Evolutionary conservation across 2,113 vertebrate species (phyloP), one percentile per base, ranked within the genome.

Genomic region (Heterochromis multidens): DNA sequence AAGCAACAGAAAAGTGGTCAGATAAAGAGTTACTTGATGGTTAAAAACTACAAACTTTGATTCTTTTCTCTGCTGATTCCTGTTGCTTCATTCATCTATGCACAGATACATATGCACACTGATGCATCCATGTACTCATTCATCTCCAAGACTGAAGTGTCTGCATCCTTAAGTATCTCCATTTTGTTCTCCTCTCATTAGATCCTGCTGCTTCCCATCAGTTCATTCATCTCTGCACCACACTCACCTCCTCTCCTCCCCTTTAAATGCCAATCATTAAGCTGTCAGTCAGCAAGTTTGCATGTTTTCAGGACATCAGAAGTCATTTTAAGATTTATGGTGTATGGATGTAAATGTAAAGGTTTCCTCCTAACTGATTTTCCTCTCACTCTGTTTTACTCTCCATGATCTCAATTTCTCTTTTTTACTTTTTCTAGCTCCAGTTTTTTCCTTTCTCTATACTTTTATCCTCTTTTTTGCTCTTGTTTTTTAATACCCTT

Each of bases 211-310:
- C 80, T 89, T 62, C 37, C 37, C 83, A 82, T 90, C 84, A 67
- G 92, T 88, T 85, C 81, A 82, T 87, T 87, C 67, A n/a, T 88
- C 77, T 79, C 78, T 62, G 49, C 16, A 52, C 60, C 81, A 58
- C 72, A n/a, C 62, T 59, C 82, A 29, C 82, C 77, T n/a, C 74
- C 29, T 40, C 58, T 56, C 80, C 84, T 88, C 63, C 82, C 25
- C 70, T 80, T 78, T 90, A 93, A 93, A 83, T 93, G 92, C 88
- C 90, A 92, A 89, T 92, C 90, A 91, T 93, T 91, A 92, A 90
- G 83, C 82, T 93, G 90, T 90, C 92, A 94, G 49, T 93, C 90
- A 89, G 82, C 57, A 35, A 83, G 84, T 89, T 91, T 89, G 60
- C 80, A 85, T 82, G 87, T 88, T 90, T 92, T 88, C 72, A 12